Evolutionary conservation across 2,797 vertebrate species (phyloP).

Genomic region (Telmatherina bonti): DNA sequence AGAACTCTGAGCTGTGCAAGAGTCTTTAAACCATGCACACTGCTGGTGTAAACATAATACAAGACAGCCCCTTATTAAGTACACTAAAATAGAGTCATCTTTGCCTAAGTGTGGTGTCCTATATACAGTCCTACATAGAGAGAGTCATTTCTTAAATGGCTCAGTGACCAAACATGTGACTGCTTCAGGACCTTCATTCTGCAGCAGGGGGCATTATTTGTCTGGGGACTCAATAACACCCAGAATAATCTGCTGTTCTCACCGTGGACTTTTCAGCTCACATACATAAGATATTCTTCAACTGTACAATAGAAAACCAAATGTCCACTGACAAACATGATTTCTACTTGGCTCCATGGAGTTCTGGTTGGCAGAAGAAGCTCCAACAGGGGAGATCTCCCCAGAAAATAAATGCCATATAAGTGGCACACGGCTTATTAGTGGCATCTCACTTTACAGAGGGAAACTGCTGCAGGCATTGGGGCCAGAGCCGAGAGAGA

Average conservation of each 20-base stretch:
- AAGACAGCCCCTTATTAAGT: neutral
- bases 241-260: neutral
- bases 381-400: neutral
- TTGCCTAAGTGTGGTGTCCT: neutral
- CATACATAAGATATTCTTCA: slow-evolving; percentile 8
- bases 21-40: neutral
- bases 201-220: slow-evolving; percentile 1
- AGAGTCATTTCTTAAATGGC: neutral
- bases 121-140: slow-evolving; percentile 1
- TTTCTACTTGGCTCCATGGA: neutral
- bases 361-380: neutral
- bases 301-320: slow-evolving; percentile 3
- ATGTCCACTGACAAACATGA: neutral
- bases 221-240: slow-evolving; percentile 3
- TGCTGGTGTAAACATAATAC: neutral
- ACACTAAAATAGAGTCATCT: neutral
- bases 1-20: neutral
- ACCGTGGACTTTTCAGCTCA: neutral
- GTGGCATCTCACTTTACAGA: neutral
- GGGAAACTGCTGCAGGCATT: neutral
- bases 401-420: neutral
- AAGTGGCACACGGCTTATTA: neutral
- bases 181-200: neutral
- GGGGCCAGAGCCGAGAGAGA: neutral
- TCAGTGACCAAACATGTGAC: neutral